These are phyloP conservation scores for Drosophila orosa DNA, from an alignment of 1,140 invertebrate genomes.

Conservation along the genomic window DNA sequence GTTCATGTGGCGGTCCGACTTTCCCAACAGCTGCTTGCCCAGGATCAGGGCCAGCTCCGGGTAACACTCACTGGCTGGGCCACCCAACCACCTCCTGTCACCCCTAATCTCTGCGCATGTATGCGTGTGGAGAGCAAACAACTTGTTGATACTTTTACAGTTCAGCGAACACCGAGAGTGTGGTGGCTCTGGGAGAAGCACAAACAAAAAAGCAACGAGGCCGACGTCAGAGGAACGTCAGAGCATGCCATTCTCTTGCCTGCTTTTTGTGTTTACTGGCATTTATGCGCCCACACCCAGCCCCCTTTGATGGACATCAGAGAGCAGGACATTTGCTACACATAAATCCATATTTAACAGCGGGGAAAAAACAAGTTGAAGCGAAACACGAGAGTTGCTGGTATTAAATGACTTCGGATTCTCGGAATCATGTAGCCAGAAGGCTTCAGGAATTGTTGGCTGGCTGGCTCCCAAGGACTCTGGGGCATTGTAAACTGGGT, in stretches of 20 bases:
- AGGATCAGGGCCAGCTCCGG: constrained; percentile 26
- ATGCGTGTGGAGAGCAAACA: constrained; percentile 69
- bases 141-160: constrained; percentile 82
- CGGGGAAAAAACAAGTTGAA: constrained; percentile 3
- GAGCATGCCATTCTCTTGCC: constrained; percentile 61
- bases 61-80: constrained; percentile 18
- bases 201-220: constrained; percentile 28
- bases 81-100: constrained; percentile 14
- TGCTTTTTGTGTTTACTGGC: constrained; percentile 53
- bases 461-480: constrained; percentile 10
- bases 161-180: constrained; percentile 69
- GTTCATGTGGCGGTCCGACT: constrained; percentile 48
- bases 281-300: constrained; percentile 45
- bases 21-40: constrained; percentile 65
- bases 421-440: constrained; percentile 61
- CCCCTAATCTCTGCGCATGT: constrained; percentile 41
- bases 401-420: constrained; percentile 44
- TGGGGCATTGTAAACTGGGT: constrained; percentile 48
- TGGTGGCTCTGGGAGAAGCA: constrained; percentile 17
- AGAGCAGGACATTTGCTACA: constrained; percentile 36
- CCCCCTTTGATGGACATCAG: constrained; percentile 28
- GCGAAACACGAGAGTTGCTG: constrained; percentile 30
- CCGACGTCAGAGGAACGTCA: constrained; percentile 72
- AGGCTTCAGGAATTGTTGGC: constrained; percentile 31
- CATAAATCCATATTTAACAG: constrained; percentile 24